A percentile compares a stretch with the other conserved stretches of the same genome.
Evolutionary conservation across 2,888 invertebrate genomes (phyloP).

Genomic region (Encarsia formosa): DNA sequence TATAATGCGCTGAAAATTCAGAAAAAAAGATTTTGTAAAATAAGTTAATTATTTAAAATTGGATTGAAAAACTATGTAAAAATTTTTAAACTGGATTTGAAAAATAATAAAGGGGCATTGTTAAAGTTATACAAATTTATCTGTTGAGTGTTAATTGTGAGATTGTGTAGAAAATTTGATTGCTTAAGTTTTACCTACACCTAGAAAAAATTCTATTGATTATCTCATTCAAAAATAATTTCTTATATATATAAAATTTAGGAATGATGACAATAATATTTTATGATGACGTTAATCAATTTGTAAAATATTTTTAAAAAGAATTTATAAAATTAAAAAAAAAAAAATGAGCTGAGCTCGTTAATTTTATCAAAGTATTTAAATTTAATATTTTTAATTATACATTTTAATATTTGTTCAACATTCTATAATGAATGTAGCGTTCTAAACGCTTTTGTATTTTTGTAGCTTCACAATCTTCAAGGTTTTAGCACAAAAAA

Average conservation of each 20-base stretch:
- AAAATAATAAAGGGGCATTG: slow-evolving; percentile 46
- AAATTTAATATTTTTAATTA: too few species aligned
- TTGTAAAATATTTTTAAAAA: neutral
- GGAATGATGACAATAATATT: slow-evolving; percentile 27
- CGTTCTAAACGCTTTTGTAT: too few species aligned
- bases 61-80: neutral
- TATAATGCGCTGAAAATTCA: neutral
- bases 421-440: too few species aligned
- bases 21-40: slow-evolving; percentile 12
- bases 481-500: too few species aligned
- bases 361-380: too few species aligned
- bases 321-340: slow-evolving; percentile 2
- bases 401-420: too few species aligned
- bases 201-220: slow-evolving; percentile 12
- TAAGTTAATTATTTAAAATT: too few species aligned
- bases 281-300: too few species aligned
- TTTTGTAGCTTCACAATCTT: too few species aligned
- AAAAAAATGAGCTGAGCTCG: slow-evolving; percentile 13
- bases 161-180: slow-evolving; percentile 21
- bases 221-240: slow-evolving; percentile 22
- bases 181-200: neutral
- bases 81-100: neutral
- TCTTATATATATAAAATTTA: slow-evolving; percentile 23
- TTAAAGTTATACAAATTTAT: slow-evolving; percentile 40
- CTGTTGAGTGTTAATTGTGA: slow-evolving; percentile 26